Evolutionary conservation across 2,113 vertebrate genomes (phyloP).

Genomic region (Cebus imitator): DNA sequence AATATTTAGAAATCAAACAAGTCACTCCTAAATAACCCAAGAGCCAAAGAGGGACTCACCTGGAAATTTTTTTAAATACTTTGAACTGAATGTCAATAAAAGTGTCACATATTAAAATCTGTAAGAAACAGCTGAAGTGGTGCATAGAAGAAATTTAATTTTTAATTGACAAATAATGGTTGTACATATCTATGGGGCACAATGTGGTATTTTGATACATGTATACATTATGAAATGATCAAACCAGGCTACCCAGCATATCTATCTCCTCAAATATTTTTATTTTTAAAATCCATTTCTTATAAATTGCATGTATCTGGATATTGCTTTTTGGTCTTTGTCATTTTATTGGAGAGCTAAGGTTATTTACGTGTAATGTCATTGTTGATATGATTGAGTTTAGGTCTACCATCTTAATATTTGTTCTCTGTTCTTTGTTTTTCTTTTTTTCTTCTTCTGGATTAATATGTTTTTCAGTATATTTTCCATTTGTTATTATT

Average conservation of each 20-base stretch:
- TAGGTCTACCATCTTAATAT: background rate
- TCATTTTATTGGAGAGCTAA: background rate
- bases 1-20: background rate
- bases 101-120: background rate
- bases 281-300: background rate
- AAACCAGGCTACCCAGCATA: background rate
- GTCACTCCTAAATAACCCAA: background rate
- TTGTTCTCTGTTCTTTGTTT: background rate
- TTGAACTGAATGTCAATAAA: constrained; percentile 19
- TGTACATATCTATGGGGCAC: background rate
- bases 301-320: background rate
- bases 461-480: background rate
- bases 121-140: background rate
- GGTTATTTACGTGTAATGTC: background rate
- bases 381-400: background rate
- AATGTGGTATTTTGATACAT: background rate
- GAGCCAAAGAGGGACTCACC: background rate
- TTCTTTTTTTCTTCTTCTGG: background rate
- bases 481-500: background rate
- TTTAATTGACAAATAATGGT: background rate
- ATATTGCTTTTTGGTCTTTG: background rate
- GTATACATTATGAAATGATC: background rate
- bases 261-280: background rate
- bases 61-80: background rate
- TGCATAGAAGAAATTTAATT: background rate